These are phyloP conservation scores for Apamea crenata DNA, from an alignment of 2,888 invertebrate species.

Conservation along the genomic window DNA sequence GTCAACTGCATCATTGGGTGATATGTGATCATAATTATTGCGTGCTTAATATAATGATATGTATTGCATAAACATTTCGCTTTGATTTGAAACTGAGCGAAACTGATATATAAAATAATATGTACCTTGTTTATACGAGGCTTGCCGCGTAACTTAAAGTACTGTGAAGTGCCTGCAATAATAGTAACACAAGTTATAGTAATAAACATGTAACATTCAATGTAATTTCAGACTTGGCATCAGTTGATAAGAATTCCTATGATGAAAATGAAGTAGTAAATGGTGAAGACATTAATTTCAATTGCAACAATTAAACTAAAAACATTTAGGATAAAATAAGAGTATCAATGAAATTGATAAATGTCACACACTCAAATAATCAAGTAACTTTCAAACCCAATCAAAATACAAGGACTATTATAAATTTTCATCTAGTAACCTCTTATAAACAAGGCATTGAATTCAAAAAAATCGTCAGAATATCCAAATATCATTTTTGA, in stretches of 20 bases:
- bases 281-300: background rate
- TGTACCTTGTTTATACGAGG: slow-evolving; percentile 62
- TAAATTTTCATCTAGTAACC: background rate
- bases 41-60: slow-evolving; percentile 76
- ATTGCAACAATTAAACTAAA: too few relatives aligned
- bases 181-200: slow-evolving; percentile 56
- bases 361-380: background rate
- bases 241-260: background rate
- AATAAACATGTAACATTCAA: slow-evolving; percentile 12
- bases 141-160: slow-evolving; percentile 64
- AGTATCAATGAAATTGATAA: background rate
- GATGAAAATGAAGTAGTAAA: background rate
- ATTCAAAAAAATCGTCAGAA: slow-evolving; percentile 1
- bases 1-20: slow-evolving; percentile 59
- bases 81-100: slow-evolving; percentile 31
- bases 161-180: slow-evolving; percentile 63
- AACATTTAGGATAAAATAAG: background rate
- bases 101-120: slow-evolving; percentile 41
- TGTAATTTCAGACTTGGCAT: slow-evolving; percentile 5
- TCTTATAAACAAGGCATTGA: slow-evolving; percentile 57
- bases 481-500: slow-evolving; percentile 8
- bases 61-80: slow-evolving; percentile 59
- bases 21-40: slow-evolving; percentile 63
- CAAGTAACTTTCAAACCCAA: background rate
- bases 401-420: background rate